phyloP scores from a whole-genome alignment of 2,797 vertebrate species.

The Stomatorhinus walkeri region DNA sequence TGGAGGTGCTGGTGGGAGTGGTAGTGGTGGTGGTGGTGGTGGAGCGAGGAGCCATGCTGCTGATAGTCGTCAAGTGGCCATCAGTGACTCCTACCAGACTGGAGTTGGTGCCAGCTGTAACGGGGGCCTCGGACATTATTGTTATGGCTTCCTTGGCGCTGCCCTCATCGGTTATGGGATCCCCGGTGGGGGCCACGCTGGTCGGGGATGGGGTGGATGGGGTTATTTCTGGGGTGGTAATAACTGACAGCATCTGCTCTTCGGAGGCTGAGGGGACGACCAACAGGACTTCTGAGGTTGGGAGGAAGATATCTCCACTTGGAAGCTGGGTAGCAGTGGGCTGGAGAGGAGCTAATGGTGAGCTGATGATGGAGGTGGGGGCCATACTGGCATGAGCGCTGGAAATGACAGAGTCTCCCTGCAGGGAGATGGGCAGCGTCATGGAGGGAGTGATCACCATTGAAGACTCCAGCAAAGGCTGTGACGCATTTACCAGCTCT shows the following conservation, averaged over 20 bases:
- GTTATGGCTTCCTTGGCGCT: conserved; percentile 27
- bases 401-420: conserved; percentile 52
- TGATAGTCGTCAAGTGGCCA: conserved; percentile 33
- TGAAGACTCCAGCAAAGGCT: conserved; percentile 51
- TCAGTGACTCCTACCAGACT: conserved; percentile 22
- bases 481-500: conserved; percentile 43
- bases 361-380: conserved; percentile 40
- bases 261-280: neutral
- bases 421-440: conserved; percentile 47
- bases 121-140: conserved; percentile 28
- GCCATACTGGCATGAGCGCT: conserved; percentile 53
- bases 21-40: conserved; percentile 28
- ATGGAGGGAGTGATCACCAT: conserved; percentile 38
- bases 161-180: neutral
- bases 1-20: conserved; percentile 33
- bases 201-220: conserved; percentile 23
- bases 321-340: neutral
- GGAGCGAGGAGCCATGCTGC: conserved; percentile 35
- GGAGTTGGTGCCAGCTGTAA: conserved; percentile 38
- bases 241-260: neutral
- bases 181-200: neutral
- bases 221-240: conserved; percentile 30
- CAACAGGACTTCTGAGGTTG: neutral
- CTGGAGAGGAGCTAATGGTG: conserved; percentile 13
- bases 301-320: neutral